A percentile compares a stretch with the other conserved stretches of the same genome.
Evolutionary conservation across 2,797 vertebrate genomes (phyloP).

Genomic region (Pipistrellus nathusii): DNA sequence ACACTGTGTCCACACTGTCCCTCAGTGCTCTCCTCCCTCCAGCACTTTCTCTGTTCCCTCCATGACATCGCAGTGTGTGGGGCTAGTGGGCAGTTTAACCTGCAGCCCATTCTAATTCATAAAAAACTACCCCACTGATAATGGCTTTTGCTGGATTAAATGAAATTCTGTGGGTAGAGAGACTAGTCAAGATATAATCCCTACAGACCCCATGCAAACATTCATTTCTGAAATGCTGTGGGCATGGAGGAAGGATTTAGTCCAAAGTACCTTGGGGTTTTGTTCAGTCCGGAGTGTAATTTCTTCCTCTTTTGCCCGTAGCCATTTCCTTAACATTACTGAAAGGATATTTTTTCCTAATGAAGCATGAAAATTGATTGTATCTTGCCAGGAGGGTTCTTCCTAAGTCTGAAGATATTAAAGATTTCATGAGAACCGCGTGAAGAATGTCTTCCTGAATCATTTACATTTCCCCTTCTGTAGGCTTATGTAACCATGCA

Average conservation of each 20-base stretch:
- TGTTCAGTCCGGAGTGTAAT: slow-evolving; percentile 43
- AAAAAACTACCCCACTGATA: not conserved
- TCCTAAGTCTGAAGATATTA: slow-evolving; percentile 87
- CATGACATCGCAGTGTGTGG: not conserved
- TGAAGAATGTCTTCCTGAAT: slow-evolving; percentile 88
- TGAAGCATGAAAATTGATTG: slow-evolving; percentile 89
- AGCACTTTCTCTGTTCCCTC: not conserved
- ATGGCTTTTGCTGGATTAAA: not conserved
- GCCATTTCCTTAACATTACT: slow-evolving; percentile 85
- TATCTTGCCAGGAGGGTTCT: slow-evolving; percentile 87
- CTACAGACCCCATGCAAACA: not conserved
- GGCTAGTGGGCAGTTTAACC: not conserved
- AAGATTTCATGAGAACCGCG: slow-evolving; percentile 87
- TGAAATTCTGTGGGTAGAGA: not conserved
- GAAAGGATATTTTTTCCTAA: slow-evolving; percentile 83
- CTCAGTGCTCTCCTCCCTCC: not conserved
- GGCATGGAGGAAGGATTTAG: slow-evolving; percentile 79
- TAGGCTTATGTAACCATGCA: slow-evolving; percentile 90
- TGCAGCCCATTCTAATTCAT: not conserved
- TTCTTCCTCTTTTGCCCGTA: slow-evolving; percentile 82
- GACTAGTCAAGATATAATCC: not conserved
- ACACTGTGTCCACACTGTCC: not conserved
- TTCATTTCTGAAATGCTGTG: not conserved
- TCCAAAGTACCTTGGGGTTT: slow-evolving; percentile 73
- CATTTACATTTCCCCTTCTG: slow-evolving; percentile 89